phyloP scores from a whole-genome alignment of 2,797 vertebrate species.

The Manis pentadactyla region DNA sequence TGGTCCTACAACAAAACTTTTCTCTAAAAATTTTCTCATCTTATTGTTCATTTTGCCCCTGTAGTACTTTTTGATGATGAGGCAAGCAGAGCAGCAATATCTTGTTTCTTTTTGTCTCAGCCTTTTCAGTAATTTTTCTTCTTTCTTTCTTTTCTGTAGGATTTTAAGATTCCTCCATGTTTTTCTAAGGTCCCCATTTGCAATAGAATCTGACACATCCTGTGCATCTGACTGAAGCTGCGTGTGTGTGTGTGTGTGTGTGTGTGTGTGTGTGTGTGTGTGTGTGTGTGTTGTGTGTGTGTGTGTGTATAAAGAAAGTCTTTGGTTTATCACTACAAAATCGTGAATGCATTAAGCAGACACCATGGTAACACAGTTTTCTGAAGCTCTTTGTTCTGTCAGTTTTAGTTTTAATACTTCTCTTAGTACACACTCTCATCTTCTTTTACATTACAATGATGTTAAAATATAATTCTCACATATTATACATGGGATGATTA shows the following conservation, averaged over 20 bases:
- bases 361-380: not conserved
- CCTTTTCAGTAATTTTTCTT: not conserved
- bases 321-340: conserved; percentile 5
- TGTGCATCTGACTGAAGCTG: not conserved
- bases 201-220: not conserved
- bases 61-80: not conserved
- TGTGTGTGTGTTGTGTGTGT: not conserved
- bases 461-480: not conserved
- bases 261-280: not conserved
- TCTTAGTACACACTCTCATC: not conserved
- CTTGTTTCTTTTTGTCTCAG: not conserved
- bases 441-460: not conserved
- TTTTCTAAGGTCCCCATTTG: not conserved
- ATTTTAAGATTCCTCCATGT: not conserved
- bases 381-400: not conserved
- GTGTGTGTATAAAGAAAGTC: not conserved
- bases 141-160: not conserved
- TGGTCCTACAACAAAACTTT: not conserved
- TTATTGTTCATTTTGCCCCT: not conserved
- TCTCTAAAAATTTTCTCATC: not conserved
- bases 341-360: not conserved
- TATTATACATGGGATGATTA: not conserved
- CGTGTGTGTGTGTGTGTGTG: not conserved
- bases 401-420: not conserved
- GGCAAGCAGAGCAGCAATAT: not conserved